A percentile compares a stretch with the other conserved stretches of the same genome.
These are phyloP conservation scores for Drosophila bifasciata DNA, from an alignment of 1,140 invertebrate genomes.

Conservation along the genomic window DNA sequence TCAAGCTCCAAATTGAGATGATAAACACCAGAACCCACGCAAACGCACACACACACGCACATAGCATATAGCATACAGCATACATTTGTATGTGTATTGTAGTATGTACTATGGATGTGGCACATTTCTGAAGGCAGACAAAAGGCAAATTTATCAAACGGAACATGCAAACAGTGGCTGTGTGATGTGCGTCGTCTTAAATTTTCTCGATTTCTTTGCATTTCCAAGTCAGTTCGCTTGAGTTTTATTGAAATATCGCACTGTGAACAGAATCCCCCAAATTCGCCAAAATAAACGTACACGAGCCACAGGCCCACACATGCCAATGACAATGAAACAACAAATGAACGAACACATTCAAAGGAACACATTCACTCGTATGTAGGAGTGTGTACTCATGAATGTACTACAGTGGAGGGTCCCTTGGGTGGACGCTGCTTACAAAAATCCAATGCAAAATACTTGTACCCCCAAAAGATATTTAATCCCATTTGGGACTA, in stretches of 20 bases:
- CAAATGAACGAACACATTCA: conserved; percentile 28
- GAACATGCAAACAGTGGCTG: conserved; percentile 30
- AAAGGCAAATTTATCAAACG: conserved; percentile 68
- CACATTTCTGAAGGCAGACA: conserved; percentile 45
- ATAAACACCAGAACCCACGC: too few relatives aligned
- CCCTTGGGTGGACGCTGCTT: conserved; percentile 5
- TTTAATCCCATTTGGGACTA: too few relatives aligned
- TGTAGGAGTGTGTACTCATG: conserved; percentile 21
- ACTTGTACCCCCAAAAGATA: neutral
- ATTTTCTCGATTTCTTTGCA: conserved; percentile 74
- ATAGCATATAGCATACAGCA: neutral
- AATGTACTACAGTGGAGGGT: neutral
- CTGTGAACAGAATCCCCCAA: too few relatives aligned
- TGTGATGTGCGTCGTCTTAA: conserved; percentile 47
- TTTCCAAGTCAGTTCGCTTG: conserved; percentile 53
- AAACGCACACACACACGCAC: neutral
- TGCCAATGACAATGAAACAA: conserved; percentile 54
- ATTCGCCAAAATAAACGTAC: conserved; percentile 12
- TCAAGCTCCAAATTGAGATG: conserved; percentile 16
- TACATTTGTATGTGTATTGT: too few relatives aligned
- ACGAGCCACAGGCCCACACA: neutral
- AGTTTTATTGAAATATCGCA: conserved; percentile 61
- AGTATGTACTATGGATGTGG: conserved; percentile 17
- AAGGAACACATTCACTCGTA: conserved; percentile 5
- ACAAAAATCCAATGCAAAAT: neutral